phyloP scores from a whole-genome alignment of 92 coral and sea anemone species.

The Paragorgia papillata region DNA sequence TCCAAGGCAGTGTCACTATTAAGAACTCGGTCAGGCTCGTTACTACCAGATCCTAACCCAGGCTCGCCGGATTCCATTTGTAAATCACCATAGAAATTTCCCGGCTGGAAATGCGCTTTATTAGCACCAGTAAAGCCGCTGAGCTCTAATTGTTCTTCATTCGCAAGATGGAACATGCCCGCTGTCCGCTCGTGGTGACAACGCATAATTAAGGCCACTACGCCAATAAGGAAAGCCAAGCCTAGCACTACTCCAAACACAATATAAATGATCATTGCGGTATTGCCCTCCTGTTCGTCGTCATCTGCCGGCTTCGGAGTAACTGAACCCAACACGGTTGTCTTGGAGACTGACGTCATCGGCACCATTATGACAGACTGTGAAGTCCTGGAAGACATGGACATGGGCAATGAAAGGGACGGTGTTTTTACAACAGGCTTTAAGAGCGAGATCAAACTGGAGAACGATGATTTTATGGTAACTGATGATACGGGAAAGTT shows the following conservation, averaged over 20 bases:
- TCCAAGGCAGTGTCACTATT: neutral
- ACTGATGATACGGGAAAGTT: too few species aligned
- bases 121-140: conserved; percentile 67
- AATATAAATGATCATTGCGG: conserved; percentile 74
- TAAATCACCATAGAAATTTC: conserved; percentile 78
- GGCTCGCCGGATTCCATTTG: neutral
- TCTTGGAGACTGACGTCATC: neutral
- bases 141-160: conserved; percentile 69
- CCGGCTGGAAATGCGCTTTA: conserved; percentile 60
- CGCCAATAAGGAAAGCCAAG: conserved; percentile 71
- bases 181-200: conserved; percentile 73
- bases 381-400: neutral
- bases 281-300: conserved; percentile 38
- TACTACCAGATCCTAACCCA: neutral
- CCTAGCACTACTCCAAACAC: conserved; percentile 82
- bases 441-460: neutral
- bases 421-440: neutral
- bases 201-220: conserved; percentile 62
- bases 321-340: neutral
- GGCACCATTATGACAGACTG: neutral
- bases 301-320: conserved; percentile 36
- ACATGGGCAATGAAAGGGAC: neutral
- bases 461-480: too few species aligned
- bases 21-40: neutral
- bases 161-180: conserved; percentile 61